Evolutionary conservation across 2,113 vertebrate species (phyloP), one percentile per base, ranked within the genome.

Genomic region (Semnornis frantzii): DNA sequence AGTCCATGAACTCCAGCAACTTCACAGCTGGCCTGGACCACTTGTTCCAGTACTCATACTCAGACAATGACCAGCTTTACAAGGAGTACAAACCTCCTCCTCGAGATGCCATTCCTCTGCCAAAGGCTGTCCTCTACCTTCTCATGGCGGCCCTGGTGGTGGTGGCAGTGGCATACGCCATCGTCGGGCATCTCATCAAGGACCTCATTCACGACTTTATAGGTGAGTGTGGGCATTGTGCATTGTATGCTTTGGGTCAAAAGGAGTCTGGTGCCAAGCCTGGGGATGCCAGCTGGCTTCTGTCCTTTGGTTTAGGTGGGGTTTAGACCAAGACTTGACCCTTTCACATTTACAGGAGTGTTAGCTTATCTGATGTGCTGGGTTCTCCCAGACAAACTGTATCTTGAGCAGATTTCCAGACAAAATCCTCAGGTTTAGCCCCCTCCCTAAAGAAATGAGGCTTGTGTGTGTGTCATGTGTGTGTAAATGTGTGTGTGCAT

Each of bases 101-200:
- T 42, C 95, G 98, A 46, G 98, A 98, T 0, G 94, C 98, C 58
- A 98, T 98, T 52, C 98, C 98, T 54, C 95, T 99, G 86, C 98
- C 98, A 90, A 98, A 98, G 79, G 98, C 98, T 23, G 98, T 99
- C 31, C 98, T 99, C n/a, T 99, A 99, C 97, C 98, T 99, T 86
- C 97, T 99, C 50, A 98, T 98, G 98, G 98, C 98, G 15, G 98
- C 98, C 9, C 96, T 99, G 86, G 98, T 99, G 95, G 98, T 99
- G 95, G 98, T 99, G 78, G 98, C 97, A 9, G 98, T 99, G 97
- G 98, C 98, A 0, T 98, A 99, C 2, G 98, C 98, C 68, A 99
- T 99, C 46, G 98, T 98, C 6, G 98, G 98, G 13, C 98, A 99
- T 89, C 98, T 99, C 92, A 98, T 99, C 92, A 99, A 99, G 97